These are phyloP conservation scores for Corydoras maculifer DNA, from an alignment of 2,113 vertebrate genomes.

Conservation along the genomic window DNA sequence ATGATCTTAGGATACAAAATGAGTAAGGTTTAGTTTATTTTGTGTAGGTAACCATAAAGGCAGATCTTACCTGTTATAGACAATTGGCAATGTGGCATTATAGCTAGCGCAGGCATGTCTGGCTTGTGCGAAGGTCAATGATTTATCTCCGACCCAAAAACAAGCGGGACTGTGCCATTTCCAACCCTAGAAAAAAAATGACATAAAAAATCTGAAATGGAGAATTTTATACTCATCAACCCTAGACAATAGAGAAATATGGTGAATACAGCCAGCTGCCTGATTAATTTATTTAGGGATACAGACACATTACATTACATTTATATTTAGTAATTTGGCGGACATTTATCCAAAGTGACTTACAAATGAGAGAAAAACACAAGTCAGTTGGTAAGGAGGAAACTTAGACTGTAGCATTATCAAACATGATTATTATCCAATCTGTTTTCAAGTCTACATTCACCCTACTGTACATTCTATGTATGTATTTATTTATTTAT, in stretches of 20 bases:
- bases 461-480: too few species aligned
- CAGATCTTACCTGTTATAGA: conserved; percentile 75
- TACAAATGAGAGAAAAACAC: too few species aligned
- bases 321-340: too few species aligned
- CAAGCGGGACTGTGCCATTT: conserved; percentile 94
- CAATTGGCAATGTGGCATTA: conserved; percentile 72
- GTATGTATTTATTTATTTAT: too few species aligned
- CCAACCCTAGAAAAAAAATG: conserved; percentile 73
- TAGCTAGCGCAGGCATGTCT: conserved; percentile 72
- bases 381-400: too few species aligned
- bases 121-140: conserved; percentile 72
- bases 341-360: too few species aligned
- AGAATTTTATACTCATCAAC: neutral
- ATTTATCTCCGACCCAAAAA: conserved; percentile 86
- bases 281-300: neutral
- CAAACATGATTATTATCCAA: too few species aligned
- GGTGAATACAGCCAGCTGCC: conserved; percentile 42
- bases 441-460: too few species aligned
- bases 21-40: neutral
- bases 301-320: too few species aligned
- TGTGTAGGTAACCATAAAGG: too few species aligned
- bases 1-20: neutral
- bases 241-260: conserved; percentile 40
- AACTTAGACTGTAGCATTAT: too few species aligned
- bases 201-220: neutral